A percentile compares a stretch with the other conserved stretches of the same genome.
These are phyloP conservation scores for Ditylenchus weischeri DNA, from an alignment of 2,888 invertebrate species.

Conservation along the genomic window DNA sequence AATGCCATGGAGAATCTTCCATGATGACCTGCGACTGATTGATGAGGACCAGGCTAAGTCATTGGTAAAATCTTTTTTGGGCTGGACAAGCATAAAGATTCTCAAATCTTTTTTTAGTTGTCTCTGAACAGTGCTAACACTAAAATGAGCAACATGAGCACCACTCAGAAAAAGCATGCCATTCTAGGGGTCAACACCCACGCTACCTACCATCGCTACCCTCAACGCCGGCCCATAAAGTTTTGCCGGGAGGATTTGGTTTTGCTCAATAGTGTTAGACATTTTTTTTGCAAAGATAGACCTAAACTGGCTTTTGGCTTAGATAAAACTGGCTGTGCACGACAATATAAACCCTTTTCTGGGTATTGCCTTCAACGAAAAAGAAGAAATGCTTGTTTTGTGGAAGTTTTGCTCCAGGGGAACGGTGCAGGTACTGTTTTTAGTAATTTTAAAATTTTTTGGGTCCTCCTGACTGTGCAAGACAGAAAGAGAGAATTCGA, in stretches of 20 bases:
- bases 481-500: no score
- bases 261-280: slow-evolving; percentile 26
- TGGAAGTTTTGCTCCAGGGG: slow-evolving; percentile 57
- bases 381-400: slow-evolving; percentile 51
- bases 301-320: slow-evolving; percentile 15
- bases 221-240: slow-evolving; percentile 37
- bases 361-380: slow-evolving; percentile 65
- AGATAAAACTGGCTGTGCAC: slow-evolving; percentile 84
- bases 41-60: slow-evolving; percentile 40
- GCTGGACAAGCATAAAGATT: neutral
- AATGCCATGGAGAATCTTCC: slow-evolving; percentile 41
- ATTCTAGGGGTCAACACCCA: slow-evolving; percentile 49
- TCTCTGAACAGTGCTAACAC: slow-evolving; percentile 42
- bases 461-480: no score
- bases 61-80: slow-evolving; percentile 24
- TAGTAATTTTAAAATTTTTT: no score
- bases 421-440: slow-evolving; percentile 29
- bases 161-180: slow-evolving; percentile 43
- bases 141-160: slow-evolving; percentile 39
- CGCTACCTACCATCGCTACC: slow-evolving; percentile 38
- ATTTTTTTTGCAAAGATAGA: slow-evolving; percentile 7
- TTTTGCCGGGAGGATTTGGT: slow-evolving; percentile 35
- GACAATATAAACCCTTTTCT: slow-evolving; percentile 96
- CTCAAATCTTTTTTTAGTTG: slow-evolving; percentile 21
- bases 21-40: slow-evolving; percentile 38